phyloP scores from a whole-genome alignment of 2,888 invertebrate species.

The Synanthedon tipuliformis region DNA sequence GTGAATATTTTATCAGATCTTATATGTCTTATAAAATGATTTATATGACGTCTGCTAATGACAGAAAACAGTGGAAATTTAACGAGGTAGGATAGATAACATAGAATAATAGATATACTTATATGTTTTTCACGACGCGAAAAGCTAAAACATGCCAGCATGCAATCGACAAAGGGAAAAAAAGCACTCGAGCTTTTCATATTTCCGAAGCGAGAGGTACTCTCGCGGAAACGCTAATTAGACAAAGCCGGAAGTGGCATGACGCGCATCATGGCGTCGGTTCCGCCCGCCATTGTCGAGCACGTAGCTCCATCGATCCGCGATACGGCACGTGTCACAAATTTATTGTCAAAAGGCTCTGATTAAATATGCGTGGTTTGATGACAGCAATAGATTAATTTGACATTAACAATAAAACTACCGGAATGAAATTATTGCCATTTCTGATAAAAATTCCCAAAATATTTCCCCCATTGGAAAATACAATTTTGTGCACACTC shows the following conservation, averaged over 20 bases:
- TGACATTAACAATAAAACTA: too few species aligned
- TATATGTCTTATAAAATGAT: too few species aligned
- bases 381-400: too few species aligned
- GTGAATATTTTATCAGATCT: too few species aligned
- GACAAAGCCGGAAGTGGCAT: slow-evolving; percentile 13
- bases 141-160: not conserved
- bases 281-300: slow-evolving; percentile 10
- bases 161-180: not conserved
- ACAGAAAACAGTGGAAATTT: too few species aligned
- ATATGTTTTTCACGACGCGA: too few species aligned
- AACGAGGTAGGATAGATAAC: too few species aligned
- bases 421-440: too few species aligned
- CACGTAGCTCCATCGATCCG: slow-evolving; percentile 12
- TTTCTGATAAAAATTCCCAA: too few species aligned
- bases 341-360: not conserved
- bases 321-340: slow-evolving; percentile 9
- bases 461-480: slow-evolving; percentile 4
- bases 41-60: too few species aligned
- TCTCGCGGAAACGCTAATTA: slow-evolving; percentile 11
- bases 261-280: slow-evolving; percentile 14
- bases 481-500: slow-evolving; percentile 16
- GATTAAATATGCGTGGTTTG: too few species aligned
- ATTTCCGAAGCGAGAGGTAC: not conserved
- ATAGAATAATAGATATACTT: too few species aligned
- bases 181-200: not conserved